Evolutionary conservation across 2,113 vertebrate species (phyloP).

Genomic region (Equus przewalskii): DNA sequence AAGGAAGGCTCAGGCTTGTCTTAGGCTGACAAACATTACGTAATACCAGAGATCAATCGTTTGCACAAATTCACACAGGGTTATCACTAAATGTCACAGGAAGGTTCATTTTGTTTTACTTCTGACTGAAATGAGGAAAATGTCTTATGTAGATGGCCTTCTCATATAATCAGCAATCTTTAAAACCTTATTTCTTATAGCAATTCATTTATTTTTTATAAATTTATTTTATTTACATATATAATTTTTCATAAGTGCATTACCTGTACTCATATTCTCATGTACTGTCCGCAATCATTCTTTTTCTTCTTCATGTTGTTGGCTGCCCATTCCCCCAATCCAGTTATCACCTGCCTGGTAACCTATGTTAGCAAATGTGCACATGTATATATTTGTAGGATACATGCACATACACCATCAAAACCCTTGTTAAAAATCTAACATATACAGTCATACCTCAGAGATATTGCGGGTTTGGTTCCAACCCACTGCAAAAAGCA

Average conservation of each 20-base stretch:
- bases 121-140: conserved; percentile 15
- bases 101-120: conserved; percentile 38
- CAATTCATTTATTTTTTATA: not conserved
- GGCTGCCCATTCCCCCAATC: not conserved
- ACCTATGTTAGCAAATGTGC: not conserved
- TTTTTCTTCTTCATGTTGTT: not conserved
- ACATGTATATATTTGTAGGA: not conserved
- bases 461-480: too few relatives aligned
- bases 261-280: not conserved
- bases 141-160: not conserved
- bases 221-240: not conserved
- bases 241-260: not conserved
- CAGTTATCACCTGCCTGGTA: not conserved
- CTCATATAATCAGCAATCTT: not conserved
- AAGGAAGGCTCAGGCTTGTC: not conserved
- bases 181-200: not conserved
- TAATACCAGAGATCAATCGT: not conserved
- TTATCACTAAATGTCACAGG: not conserved
- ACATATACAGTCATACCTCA: not conserved
- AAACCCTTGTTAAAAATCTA: not conserved
- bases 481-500: too few relatives aligned
- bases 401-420: not conserved
- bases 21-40: not conserved
- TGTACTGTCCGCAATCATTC: not conserved
- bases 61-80: not conserved